These are phyloP conservation scores for Rhopilema esculentum DNA, from an alignment of 30 jellyfish, hydroid and myxozoan species.

Conservation along the genomic window DNA sequence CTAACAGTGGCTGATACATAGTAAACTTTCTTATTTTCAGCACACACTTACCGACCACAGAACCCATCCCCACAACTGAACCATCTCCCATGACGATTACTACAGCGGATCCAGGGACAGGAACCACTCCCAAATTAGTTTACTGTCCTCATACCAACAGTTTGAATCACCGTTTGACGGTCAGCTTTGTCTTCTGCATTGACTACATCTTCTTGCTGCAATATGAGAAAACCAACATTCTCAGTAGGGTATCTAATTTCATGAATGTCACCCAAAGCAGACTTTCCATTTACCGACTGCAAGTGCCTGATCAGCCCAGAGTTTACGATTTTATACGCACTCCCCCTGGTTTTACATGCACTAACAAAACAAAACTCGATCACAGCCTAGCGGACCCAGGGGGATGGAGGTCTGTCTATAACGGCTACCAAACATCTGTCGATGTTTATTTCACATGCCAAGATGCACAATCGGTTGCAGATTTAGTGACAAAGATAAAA, in stretches of 20 bases:
- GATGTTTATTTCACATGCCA: conserved; percentile 38
- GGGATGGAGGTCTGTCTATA: conserved; percentile 42
- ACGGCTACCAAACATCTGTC: conserved; percentile 65
- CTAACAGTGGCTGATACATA: too few species aligned
- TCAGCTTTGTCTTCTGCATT: conserved; percentile 53
- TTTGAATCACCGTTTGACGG: conserved; percentile 16
- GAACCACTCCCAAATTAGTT: conserved; percentile 16
- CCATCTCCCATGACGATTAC: conserved; percentile 12
- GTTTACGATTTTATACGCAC: conserved; percentile 24
- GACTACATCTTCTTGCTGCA: conserved; percentile 33
- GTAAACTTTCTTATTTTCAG: neutral
- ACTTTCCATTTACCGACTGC: conserved; percentile 14
- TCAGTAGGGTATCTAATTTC: conserved; percentile 29
- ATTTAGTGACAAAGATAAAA: conserved; percentile 39
- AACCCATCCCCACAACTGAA: conserved; percentile 31
- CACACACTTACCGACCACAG: conserved; percentile 35
- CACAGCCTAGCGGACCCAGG: conserved; percentile 57
- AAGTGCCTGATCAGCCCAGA: conserved; percentile 19
- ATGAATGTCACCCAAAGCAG: conserved; percentile 22
- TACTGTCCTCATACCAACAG: conserved; percentile 37
- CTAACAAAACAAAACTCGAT: conserved; percentile 37
- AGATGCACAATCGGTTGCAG: conserved; percentile 34
- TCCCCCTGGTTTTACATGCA: conserved; percentile 59
- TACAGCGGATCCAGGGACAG: conserved; percentile 4
- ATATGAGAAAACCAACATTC: conserved; percentile 26